Base-by-base conservation (phyloP, 2,113 vertebrate genomes). In the Phalacrocorax carbo region DNA sequence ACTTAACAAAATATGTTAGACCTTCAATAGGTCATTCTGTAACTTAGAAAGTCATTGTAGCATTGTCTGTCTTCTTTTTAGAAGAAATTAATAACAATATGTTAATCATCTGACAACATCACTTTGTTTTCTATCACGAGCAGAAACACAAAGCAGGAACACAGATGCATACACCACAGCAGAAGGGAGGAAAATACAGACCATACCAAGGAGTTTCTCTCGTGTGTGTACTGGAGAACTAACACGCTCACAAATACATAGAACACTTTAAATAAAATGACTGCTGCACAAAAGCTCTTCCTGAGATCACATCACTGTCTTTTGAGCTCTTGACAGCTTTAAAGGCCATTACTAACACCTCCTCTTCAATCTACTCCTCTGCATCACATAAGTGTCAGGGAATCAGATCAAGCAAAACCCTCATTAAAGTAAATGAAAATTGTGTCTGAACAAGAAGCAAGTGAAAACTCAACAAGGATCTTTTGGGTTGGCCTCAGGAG, bases 341-440 rank as follows among this genome's bases (percentile, higher is more conserved):
- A 87, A 96, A 73, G 25, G 34, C 55, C 68, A 66, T 86, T 94
- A 71, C 64, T 84, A 94, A 93, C 61, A 96, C 80, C 55, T 92
- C 83, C 71, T 92, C 95, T 93, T 72, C 72, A 66, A 83, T 91
- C 85, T 69, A 57, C 73, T 83, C 44, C 66, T 94, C 54, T 82
- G 40, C 64, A 76, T 84, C 88, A 51, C 11, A 29, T 81, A 80
- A 96, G 83, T 81, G 36, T 84, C 23, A 14, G 32, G 48, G 22
- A 79, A 65, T 57, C 11, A 36, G 32, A 80, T 90, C 36, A 83
- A 79, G 68, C 8, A 83, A 93, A 93, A 77, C 11, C 86, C 51
- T 22, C 19, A 66, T 90, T 95, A 83, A 92, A 88, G 29, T 66
- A 81, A 93, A 91, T 91, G 21, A 72, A 86, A 78, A 14, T 64